Evolutionary conservation across 2,797 vertebrate genomes (phyloP), one percentile per base, ranked within the genome.

Genomic region (Sebastes hubbsi): DNA sequence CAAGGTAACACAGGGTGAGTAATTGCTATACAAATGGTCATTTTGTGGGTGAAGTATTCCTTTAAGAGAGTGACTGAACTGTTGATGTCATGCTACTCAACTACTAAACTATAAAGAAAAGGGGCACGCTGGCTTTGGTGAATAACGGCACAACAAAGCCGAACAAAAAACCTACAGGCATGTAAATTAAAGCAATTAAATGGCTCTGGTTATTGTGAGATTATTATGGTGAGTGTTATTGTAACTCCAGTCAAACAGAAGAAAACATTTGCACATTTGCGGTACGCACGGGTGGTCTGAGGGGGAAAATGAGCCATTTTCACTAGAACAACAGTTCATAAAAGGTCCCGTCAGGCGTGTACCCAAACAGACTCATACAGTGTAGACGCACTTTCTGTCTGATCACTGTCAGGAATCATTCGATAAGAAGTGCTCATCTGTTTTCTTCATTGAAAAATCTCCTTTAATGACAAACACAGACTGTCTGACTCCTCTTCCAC

Each of bases 381-480:
- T 2, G 12, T 7, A 38, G 49, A 46, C 25, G 32, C n/a, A 75
- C 71, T 81, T 42, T 56, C 58, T 54, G 74, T 71, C 71, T 46
- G 69, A 88, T 83, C 82, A 38, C 81, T 84, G 85, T 78, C 85
- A 42, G 86, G 78, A 86, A 82, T 85, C 81, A 75, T 91, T 82
- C 82, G 88, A 89, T 91, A 91, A 88, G 76, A 82, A 82, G 29
- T 5, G 22, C 75, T 82, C 73, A 32, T 91, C 92, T 96, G 95
- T 92, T 95, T 95, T 93, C 75, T 82, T 81, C 77, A 94, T 95
- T 84, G 49, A 81, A 87, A 84, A 46, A 56, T 73, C 78, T 55
- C 2, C 71, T 83, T 77, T 93, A 95, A 95, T 89, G 95, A 93
- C 87, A 94, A 94, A 90, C 36, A 63, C 94, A 96, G 94, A 86